Evolutionary conservation across 2,797 vertebrate genomes (phyloP), one percentile per base, ranked within the genome.

Genomic region (Hypotaenidia okinawae): DNA sequence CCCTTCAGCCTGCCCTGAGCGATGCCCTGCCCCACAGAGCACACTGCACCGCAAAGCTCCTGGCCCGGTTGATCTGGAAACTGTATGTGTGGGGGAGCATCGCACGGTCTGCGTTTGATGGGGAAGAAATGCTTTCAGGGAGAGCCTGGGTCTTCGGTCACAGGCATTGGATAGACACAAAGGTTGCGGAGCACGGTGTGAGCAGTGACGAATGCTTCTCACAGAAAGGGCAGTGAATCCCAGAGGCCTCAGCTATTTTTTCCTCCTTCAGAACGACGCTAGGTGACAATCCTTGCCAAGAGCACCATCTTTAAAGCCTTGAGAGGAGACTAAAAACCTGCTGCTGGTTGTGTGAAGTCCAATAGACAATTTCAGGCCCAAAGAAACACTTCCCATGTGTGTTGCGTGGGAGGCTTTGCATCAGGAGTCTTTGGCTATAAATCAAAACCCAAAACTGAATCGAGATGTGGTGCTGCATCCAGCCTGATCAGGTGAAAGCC

Each of bases 171-270:
- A 70, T 62, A 43, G 86, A 90, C 84, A 69, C 43, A 66, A 90
- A 92, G 64, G 89, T 64, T 84, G 81, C n/a, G 4, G 64, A 75
- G 61, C 69, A 57, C 81, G 55, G 45, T 39, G 32, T 51, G 52
- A 90, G 43, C 41, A 58, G 66, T 74, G 90, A 92, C 49, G 55
- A 89, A 89, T 77, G 23, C 74, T 89, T 80, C 64, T 81, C 72
- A 86, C 37, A 54, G 52, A 84, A 84, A 86, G 70, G 33, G 77
- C 55, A 4, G 67, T 75, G 90, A 70, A 86, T 94, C 89, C 84
- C 61, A 9, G 30, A 67, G 55, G 52, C 32, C 51, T 63, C 59
- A 28, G 63, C 62, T 91, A 51, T 82, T 88, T 69, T 45, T 88
- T 75, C 58, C 59, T 81, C 52, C 69, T 92, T 93, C 69, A 45